Conservation (phyloP, 2,113 vertebrate genomes). For the Osmerus eperlanus region DNA sequence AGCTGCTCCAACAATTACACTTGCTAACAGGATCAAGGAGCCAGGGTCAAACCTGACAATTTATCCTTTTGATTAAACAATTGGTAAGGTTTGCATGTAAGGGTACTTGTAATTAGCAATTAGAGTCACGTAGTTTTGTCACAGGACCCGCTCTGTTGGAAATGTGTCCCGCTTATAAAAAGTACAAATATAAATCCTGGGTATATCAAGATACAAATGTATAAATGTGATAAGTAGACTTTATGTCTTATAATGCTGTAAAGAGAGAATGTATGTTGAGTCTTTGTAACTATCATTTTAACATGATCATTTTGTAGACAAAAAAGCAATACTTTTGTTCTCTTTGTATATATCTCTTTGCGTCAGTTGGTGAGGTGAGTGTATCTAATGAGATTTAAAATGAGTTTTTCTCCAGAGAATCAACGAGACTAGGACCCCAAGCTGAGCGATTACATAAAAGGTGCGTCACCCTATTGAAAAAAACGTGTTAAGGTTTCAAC, state of each 20-base stretch:
- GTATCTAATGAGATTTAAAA: not conserved
- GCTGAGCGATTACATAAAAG: not conserved
- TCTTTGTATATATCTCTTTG: not conserved
- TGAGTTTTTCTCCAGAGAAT: not conserved
- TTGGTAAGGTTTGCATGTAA: too few species aligned
- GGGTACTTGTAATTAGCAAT: too few species aligned
- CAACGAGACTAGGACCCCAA: not conserved
- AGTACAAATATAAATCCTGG: not conserved
- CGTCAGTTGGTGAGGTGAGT: not conserved
- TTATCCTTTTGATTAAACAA: conserved; percentile 6
- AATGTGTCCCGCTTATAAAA: not conserved
- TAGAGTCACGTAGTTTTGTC: too few species aligned
- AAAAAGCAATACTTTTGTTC: not conserved
- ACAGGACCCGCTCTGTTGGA: too few species aligned
- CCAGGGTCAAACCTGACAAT: not conserved
- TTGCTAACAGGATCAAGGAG: not conserved
- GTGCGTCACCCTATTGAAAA: not conserved
- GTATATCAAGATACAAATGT: not conserved
- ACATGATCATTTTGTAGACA: not conserved
- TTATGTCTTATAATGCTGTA: not conserved
- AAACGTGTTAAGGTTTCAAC: too few species aligned
- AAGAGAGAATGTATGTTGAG: not conserved
- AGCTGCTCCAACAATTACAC: conserved; percentile 5
- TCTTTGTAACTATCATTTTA: not conserved
- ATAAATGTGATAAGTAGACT: not conserved